A percentile compares a stretch with the other conserved stretches of the same genome.
These are phyloP conservation scores for Apteryx mantelli DNA, from an alignment of 2,113 vertebrate species.

Conservation along the genomic window DNA sequence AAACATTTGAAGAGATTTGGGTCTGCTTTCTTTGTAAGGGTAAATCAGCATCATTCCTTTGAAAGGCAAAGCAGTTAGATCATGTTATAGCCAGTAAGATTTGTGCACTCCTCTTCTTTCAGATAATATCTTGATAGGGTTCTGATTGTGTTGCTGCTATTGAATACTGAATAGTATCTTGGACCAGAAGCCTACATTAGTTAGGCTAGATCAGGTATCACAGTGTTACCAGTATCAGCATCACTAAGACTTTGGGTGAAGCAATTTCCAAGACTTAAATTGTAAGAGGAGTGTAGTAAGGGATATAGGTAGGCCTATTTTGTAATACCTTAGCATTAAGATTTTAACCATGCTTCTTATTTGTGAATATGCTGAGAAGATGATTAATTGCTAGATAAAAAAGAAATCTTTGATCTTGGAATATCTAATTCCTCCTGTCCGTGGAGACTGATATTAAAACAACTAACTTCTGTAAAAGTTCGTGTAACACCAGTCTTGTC, in stretches of 20 bases:
- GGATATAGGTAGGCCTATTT: background rate
- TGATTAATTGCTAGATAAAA: constrained; percentile 61
- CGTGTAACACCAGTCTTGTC: background rate
- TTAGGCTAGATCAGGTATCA: background rate
- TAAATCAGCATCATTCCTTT: background rate
- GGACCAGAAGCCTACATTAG: background rate
- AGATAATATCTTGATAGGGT: background rate
- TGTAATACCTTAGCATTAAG: constrained; percentile 6
- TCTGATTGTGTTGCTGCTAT: background rate
- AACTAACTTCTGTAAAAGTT: background rate
- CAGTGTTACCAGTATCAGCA: background rate
- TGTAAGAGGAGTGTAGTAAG: background rate
- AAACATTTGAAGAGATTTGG: background rate
- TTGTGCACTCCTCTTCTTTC: background rate
- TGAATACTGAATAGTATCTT: background rate
- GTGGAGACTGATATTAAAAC: background rate
- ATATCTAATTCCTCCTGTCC: background rate
- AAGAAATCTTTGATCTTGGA: constrained; percentile 29
- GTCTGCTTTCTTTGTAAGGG: background rate
- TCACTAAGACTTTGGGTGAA: background rate
- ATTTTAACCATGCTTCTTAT: constrained; percentile 30
- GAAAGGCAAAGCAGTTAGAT: background rate
- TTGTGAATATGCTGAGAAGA: constrained; percentile 22
- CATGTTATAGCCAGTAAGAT: background rate
- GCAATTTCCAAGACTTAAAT: background rate